Base-by-base conservation (phyloP, 2,113 vertebrate species). In the Falcunculus frontatus region DNA sequence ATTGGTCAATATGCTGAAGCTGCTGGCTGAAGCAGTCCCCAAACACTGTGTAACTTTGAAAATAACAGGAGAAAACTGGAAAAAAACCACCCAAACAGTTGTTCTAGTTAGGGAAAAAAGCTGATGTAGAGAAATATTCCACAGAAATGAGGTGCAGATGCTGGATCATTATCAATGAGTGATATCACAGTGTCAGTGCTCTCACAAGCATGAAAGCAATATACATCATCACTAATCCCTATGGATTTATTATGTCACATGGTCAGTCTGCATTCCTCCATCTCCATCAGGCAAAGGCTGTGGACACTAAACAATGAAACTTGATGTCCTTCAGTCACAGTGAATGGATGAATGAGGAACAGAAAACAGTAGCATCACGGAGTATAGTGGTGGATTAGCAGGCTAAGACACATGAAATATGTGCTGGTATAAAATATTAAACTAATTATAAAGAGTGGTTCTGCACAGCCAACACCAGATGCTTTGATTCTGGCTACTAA, bases 401-500 rank as follows among this genome's bases (percentile, higher is more conserved):
- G 55, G n/a, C 63, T 80, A 90, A 88, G 68, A 83, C 60, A 91
- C 26, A 27, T 83, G 68, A 96, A 96, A 94, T 90, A 94, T 89
- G 29, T 84, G 44, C 52, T 89, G 69, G 46, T 80, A 59, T 89
- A 93, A 96, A 95, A 88, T 96, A 93, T 95, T 94, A 93, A 96
- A 84, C 60, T 94, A 93, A 95, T 96, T 95, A 95, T 93, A 83
- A 97, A 84, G 44, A 87, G 93, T 93, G 80, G 88, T 94, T 96
- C 92, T 95, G 88, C 88, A 72, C 68, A 96, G 84, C 83, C 90
- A 96, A 64, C 64, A 90, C 88, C 93, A 97, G 95, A 95, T 96
- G 93, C 88, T 96, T 96, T 93, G 82, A 77, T 94, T 88, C 88
- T 90, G 88, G 75, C 50, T 42, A 70, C 92, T 94, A 88, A 93